phyloP scores from a whole-genome alignment of 1,140 invertebrate genomes.

The Drosophila pallidifrons region DNA sequence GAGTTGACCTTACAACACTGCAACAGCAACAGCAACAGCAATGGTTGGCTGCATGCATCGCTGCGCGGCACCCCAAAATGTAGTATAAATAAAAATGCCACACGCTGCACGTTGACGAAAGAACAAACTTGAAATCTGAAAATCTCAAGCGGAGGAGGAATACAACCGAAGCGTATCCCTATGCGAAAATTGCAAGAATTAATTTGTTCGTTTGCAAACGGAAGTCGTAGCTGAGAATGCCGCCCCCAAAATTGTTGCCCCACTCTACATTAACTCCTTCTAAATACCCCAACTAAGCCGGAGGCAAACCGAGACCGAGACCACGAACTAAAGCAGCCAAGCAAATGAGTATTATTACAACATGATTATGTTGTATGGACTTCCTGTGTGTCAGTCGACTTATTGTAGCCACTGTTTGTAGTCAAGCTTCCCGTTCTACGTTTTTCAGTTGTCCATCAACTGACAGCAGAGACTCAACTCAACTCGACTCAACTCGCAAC shows the following conservation, averaged over 20 bases:
- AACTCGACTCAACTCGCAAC: conserved; percentile 3
- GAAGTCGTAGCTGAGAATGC: conserved; percentile 9
- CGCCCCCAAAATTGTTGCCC: neutral
- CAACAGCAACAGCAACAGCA: neutral
- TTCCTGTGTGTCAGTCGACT: conserved; percentile 41
- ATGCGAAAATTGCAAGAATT: conserved; percentile 26
- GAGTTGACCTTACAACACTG: conserved; percentile 31
- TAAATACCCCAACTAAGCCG: conserved; percentile 4
- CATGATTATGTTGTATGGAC: conserved; percentile 34
- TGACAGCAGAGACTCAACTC: neutral
- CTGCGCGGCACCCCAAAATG: conserved; percentile 22
- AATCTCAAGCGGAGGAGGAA: neutral
- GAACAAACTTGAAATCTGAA: neutral
- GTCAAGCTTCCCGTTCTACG: conserved; percentile 40
- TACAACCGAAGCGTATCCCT: neutral
- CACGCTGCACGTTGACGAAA: conserved; percentile 3
- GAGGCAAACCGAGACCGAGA: neutral
- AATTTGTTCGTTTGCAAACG: conserved; percentile 19
- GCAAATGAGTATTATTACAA: conserved; percentile 45
- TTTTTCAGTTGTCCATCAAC: neutral
- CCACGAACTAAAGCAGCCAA: neutral
- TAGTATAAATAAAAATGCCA: neutral
- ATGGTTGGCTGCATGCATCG: conserved; percentile 32
- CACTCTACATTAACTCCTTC: neutral
- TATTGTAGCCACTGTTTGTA: conserved; percentile 36